These are phyloP conservation scores for Caranx melampygus DNA, from an alignment of 2,113 vertebrate species.

Conservation along the genomic window DNA sequence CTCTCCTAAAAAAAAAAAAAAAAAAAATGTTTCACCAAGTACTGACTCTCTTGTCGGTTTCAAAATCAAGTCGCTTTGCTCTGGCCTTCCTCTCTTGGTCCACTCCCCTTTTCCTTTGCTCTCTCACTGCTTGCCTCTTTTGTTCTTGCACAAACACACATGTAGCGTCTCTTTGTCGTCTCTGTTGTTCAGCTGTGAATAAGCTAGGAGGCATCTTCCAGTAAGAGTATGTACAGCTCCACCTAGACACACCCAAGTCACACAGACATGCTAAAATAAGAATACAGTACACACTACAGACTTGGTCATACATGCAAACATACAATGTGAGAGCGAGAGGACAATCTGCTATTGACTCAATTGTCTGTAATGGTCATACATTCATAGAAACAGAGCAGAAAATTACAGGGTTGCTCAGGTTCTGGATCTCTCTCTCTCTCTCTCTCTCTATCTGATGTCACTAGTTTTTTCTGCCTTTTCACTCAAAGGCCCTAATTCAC, in stretches of 20 bases:
- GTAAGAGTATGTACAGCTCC: conserved; percentile 11
- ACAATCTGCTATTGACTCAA: conserved; percentile 26
- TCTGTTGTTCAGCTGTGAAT: conserved; percentile 32
- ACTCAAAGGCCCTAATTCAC: conserved; percentile 73
- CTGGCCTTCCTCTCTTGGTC: conserved; percentile 36
- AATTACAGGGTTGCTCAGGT: conserved; percentile 58
- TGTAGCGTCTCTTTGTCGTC: conserved; percentile 23
- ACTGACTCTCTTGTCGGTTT: conserved; percentile 54
- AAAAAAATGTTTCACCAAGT: conserved; percentile 53
- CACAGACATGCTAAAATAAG: not conserved
- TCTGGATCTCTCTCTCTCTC: conserved; percentile 49
- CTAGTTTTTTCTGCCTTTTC: conserved; percentile 40
- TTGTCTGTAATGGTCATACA: conserved; percentile 32
- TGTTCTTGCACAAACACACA: conserved; percentile 32
- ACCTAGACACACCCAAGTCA: conserved; percentile 40
- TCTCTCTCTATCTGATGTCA: conserved; percentile 65
- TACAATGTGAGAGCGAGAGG: conserved; percentile 6
- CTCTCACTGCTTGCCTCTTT: conserved; percentile 40
- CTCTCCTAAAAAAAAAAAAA: not conserved
- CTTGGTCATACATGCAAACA: not conserved
- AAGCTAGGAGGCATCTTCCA: conserved; percentile 16
- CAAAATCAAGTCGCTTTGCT: conserved; percentile 8
- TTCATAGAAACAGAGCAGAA: conserved; percentile 52
- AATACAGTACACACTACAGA: not conserved
- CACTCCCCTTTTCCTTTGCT: conserved; percentile 38